Evolutionary conservation across 2,113 vertebrate genomes (phyloP).

Genomic region (Chaetodon trifascialis): DNA sequence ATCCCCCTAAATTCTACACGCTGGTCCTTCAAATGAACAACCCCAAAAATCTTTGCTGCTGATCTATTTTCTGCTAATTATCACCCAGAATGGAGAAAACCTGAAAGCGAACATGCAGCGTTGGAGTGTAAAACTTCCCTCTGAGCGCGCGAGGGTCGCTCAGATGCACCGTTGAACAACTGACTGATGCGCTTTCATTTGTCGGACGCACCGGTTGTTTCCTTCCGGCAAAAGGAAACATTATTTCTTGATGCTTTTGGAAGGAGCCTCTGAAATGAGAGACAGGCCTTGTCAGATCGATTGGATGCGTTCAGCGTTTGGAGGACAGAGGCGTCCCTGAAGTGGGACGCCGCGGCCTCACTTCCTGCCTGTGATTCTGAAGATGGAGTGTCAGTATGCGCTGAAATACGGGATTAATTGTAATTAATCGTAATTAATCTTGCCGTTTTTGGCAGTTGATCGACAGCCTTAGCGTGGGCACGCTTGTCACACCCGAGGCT

Average conservation of each 20-base stretch:
- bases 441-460: not conserved
- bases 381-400: not conserved
- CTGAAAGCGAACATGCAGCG: too few relatives aligned
- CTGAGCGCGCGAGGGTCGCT: too few relatives aligned
- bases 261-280: not conserved
- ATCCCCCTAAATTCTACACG: too few relatives aligned
- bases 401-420: not conserved
- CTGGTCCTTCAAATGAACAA: too few relatives aligned
- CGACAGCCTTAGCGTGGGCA: constrained; percentile 1
- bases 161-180: too few relatives aligned
- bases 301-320: not conserved
- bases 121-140: too few relatives aligned
- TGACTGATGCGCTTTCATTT: not conserved
- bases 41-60: too few relatives aligned
- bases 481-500: constrained; percentile 11
- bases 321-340: not conserved
- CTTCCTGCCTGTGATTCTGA: not conserved
- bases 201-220: not conserved
- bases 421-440: constrained; percentile 10
- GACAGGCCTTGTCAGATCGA: not conserved
- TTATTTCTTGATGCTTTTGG: not conserved
- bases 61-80: too few relatives aligned
- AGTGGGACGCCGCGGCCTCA: not conserved
- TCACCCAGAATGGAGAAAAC: too few relatives aligned
- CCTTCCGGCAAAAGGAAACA: too few relatives aligned